Evolutionary conservation across 2,888 invertebrate genomes (phyloP).

Genomic region (Pegoplata infirma): DNA sequence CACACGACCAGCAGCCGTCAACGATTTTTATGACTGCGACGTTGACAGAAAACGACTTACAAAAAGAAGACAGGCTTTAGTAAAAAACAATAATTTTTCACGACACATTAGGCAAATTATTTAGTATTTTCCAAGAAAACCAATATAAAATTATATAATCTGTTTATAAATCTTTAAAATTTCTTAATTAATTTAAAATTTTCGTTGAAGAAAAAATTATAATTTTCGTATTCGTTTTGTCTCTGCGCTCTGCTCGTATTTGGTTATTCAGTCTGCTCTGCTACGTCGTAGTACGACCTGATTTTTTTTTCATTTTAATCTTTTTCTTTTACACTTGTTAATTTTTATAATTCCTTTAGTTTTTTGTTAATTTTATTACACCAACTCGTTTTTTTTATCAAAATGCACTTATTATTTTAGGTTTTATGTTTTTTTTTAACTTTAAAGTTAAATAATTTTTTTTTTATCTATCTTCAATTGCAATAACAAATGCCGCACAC

Average conservation of each 20-base stretch:
- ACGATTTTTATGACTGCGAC: conserved; percentile 48
- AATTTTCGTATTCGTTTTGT: conserved; percentile 27
- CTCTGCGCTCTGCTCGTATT: conserved; percentile 40
- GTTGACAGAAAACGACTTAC: conserved; percentile 44
- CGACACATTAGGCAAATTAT: no score
- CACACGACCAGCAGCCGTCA: conserved; percentile 7
- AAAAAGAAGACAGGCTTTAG: conserved; percentile 9
- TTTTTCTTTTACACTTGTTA: conserved; percentile 15
- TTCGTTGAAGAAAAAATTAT: conserved; percentile 19
- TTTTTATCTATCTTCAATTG: conserved; percentile 23
- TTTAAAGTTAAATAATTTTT: not conserved
- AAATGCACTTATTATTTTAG: not conserved
- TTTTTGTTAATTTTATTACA: conserved; percentile 16
- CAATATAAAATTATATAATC: conserved; percentile 30
- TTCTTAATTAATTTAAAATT: conserved; percentile 14
- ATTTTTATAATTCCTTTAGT: not conserved
- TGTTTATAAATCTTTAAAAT: not conserved
- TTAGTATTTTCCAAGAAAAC: not conserved
- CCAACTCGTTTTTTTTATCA: conserved; percentile 5
- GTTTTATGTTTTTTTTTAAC: not conserved
- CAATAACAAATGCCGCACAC: conserved; percentile 61
- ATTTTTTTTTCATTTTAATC: conserved; percentile 36
- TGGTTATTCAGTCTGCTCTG: conserved; percentile 54
- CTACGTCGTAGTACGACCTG: conserved; percentile 53
- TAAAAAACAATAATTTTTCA: no score